These are phyloP conservation scores for Prunella fulvescens DNA, from an alignment of 2,113 vertebrate species.

Conservation along the genomic window DNA sequence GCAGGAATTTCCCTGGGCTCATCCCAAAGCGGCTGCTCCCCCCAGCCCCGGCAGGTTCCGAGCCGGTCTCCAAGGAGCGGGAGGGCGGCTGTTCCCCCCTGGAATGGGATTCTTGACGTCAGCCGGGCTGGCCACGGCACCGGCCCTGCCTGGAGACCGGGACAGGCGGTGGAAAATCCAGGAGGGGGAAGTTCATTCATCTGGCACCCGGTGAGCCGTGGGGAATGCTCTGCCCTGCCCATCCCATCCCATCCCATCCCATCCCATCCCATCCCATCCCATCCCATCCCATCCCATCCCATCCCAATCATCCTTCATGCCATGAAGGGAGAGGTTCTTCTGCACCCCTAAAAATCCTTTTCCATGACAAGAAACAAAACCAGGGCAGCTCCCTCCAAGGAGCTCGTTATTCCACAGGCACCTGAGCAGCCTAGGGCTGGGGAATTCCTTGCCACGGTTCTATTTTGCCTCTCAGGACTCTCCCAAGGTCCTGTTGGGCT, in stretches of 20 bases:
- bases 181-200: background rate
- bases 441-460: background rate
- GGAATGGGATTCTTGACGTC: conserved; percentile 64
- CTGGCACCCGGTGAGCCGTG: fast-evolving
- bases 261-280: background rate
- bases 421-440: background rate
- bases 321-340: background rate
- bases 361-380: fast-evolving
- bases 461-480: background rate
- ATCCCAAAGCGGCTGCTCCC: background rate
- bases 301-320: background rate
- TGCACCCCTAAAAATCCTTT: background rate
- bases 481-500: background rate
- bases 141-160: conserved; percentile 53
- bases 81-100: conserved; percentile 26
- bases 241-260: background rate
- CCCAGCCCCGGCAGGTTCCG: fast-evolving
- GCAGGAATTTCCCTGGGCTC: background rate
- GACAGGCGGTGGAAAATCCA: background rate
- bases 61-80: conserved; percentile 30
- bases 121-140: conserved; percentile 48
- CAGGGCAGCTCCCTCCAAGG: fast-evolving
- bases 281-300: background rate
- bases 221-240: background rate
- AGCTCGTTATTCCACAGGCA: background rate